Evolutionary conservation across 2,888 invertebrate genomes (phyloP), one percentile per base, ranked within the genome.

Genomic region (Macropis europaea): DNA sequence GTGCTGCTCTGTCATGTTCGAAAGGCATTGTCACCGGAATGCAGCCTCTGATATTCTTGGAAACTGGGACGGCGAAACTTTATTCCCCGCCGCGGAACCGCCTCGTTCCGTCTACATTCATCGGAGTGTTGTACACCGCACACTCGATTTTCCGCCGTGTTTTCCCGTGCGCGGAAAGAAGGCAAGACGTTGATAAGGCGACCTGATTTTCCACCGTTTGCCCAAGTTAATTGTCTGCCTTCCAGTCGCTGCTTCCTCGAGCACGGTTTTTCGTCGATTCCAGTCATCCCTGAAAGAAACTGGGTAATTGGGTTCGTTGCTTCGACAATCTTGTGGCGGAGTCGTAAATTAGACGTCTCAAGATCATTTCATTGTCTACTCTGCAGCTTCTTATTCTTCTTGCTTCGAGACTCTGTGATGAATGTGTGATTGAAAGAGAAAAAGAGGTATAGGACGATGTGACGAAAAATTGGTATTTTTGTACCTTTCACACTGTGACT

Each of bases 41-140:
- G 76, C 70, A 57, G 68, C 30, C 59, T n/a, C n/a, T 73, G 83
- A 79, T 84, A 84, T 84, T 84, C 79, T 84, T 77, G 82, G 82
- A 83, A 84, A 80, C 66, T 82, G 77, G 83, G 82, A 60, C 82
- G 79, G 50, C 34, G n/a, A 71, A 82, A 76, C 70, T 80, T 79
- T 69, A 69, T 75, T 77, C 60, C 62, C 54, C 15, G 40, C 38
- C 64, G 47, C 53, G 24, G n/a, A 47, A 60, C 73, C 53, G 60
- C 42, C 42, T 40, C 68, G 53, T 61, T n/a, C n/a, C 62, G 63
- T 53, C 38, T 60, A 28, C 61, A 53, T 63, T 60, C 63, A 74
- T 63, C 59, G 38, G 40, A 36, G 54, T 38, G 56, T 50, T 56
- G 53, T 48, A n/a, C 36, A 13, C 45, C 45, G n/a, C n/a, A n/a